Evolutionary conservation across 2,113 vertebrate species (phyloP).

Genomic region (Proterorhinus semilunaris): DNA sequence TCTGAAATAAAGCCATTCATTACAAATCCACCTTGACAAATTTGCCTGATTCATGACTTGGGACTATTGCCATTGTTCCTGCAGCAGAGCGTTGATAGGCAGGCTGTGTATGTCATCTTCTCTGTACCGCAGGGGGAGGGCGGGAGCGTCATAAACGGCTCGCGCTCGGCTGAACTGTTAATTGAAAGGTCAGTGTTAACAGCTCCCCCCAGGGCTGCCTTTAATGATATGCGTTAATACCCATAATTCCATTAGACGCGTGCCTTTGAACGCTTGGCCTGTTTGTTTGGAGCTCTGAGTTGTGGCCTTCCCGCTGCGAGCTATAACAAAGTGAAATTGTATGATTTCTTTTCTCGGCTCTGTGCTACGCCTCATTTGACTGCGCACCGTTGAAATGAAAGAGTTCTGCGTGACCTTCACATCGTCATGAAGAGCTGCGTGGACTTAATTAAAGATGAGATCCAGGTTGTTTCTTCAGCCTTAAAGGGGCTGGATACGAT

Average conservation of each 20-base stretch:
- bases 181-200: conserved; percentile 45
- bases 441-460: not conserved
- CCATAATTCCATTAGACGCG: conserved; percentile 37
- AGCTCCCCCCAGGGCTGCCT: conserved; percentile 23
- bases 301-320: conserved; percentile 9
- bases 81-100: not conserved
- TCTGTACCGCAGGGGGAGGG: not conserved
- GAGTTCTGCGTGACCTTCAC: not conserved
- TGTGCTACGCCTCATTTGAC: conserved; percentile 15
- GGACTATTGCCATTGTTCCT: not conserved
- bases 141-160: conserved; percentile 16
- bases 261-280: conserved; percentile 25
- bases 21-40: not conserved
- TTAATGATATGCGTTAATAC: conserved; percentile 43
- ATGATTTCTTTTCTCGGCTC: conserved; percentile 25
- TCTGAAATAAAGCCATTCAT: not conserved
- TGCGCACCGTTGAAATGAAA: conserved; percentile 9
- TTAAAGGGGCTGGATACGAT: too few relatives aligned
- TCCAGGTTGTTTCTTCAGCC: not conserved
- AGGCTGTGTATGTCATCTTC: not conserved
- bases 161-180: conserved; percentile 27
- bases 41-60: not conserved
- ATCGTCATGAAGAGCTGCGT: not conserved
- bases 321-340: conserved; percentile 28
- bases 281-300: conserved; percentile 15